These are phyloP conservation scores for Gymnobelideus leadbeateri DNA, from an alignment of 2,113 vertebrate species.

Conservation along the genomic window DNA sequence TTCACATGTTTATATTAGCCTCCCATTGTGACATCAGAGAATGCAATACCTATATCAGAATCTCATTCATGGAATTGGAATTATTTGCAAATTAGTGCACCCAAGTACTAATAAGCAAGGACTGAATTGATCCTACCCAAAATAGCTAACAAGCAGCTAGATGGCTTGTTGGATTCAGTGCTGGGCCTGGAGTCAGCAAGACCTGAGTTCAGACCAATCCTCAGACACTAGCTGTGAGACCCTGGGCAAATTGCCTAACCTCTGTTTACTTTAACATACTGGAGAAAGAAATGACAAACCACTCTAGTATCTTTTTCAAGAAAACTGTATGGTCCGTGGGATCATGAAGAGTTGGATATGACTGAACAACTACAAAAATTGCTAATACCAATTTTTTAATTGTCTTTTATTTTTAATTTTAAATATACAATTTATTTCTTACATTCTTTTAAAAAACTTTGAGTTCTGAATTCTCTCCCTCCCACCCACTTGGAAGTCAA, in stretches of 20 bases:
- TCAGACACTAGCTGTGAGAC: background rate
- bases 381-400: background rate
- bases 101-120: background rate
- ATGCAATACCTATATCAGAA: background rate
- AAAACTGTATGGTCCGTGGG: background rate
- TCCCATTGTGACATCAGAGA: background rate
- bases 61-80: background rate
- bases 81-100: background rate
- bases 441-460: background rate
- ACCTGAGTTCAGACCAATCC: background rate
- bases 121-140: background rate
- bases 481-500: background rate
- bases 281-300: background rate
- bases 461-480: background rate
- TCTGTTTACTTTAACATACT: background rate
- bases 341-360: background rate
- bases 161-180: background rate
- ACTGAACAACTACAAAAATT: background rate
- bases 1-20: background rate
- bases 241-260: background rate
- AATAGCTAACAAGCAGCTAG: background rate
- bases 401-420: no score
- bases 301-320: background rate
- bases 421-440: background rate
- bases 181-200: background rate